Evolutionary conservation across 2,797 vertebrate genomes (phyloP), one percentile per base, ranked within the genome.

Genomic region (Acestrorhynchus altus): DNA sequence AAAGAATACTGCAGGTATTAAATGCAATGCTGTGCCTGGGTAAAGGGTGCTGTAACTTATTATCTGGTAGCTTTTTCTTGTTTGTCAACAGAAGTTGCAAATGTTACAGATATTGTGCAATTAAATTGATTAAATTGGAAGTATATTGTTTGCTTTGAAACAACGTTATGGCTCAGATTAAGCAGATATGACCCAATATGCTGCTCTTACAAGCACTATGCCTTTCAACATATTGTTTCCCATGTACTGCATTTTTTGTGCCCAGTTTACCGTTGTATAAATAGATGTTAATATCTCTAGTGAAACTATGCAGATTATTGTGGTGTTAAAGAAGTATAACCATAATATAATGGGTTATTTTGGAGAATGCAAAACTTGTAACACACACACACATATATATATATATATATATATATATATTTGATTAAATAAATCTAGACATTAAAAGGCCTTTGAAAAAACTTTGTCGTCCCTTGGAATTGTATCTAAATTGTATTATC

Each of bases 361-460:
- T 70, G 24, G 10, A 63, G 24, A 76, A 74, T 70, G n/a, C 10
- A 24, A 66, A 42, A 65, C 35, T 52, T 81, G 76, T 83, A 75
- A 59, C n/a, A 15, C n/a, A n/a, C n/a, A n/a, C n/a, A n/a, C n/a
- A n/a, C n/a, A n/a, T n/a, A n/a, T n/a, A n/a, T n/a, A n/a, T n/a
- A n/a, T n/a, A n/a, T n/a, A n/a, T n/a, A n/a, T n/a, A n/a, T n/a
- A n/a, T 76, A 72, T 72, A 68, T 60, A 46, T 67, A 78, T 79
- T 69, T 79, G 59, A 78, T 78, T 69, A 54, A 76, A 71, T 20
- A 74, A 44, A 74, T 77, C 20, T 79, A 85, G 79, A 83, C 66
- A 86, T 86, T 86, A 86, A 82, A 86, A 75, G 59, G 69, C 20
- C 42, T 81, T 81, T 74, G 28, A 70, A 84, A 81, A 81, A 75